Evolutionary conservation across 2,888 invertebrate species (phyloP).

Genomic region (Biston stratarius): DNA sequence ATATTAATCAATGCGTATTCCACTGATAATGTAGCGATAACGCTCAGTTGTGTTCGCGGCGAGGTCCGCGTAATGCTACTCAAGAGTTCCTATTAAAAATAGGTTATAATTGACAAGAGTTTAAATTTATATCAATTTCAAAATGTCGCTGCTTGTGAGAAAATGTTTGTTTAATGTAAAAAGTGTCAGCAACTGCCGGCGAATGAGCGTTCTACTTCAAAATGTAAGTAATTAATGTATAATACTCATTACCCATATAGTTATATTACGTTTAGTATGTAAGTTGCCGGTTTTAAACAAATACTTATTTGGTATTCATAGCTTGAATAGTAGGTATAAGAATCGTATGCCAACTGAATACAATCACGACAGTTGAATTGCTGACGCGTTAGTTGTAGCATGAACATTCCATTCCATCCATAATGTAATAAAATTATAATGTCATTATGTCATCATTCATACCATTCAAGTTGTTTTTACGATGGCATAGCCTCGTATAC

Average conservation of each 20-base stretch:
- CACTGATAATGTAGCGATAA: slow-evolving; percentile 72
- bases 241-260: background rate
- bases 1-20: slow-evolving; percentile 71
- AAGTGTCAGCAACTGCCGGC: slow-evolving; percentile 63
- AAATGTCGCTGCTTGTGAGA: slow-evolving; percentile 72
- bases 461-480: slow-evolving; percentile 14
- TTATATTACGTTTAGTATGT: background rate
- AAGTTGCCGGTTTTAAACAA: background rate
- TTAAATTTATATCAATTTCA: slow-evolving; percentile 11
- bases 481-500: slow-evolving; percentile 11
- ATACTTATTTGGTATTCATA: background rate
- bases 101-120: slow-evolving; percentile 24
- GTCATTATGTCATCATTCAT: too few species aligned
- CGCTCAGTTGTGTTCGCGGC: slow-evolving; percentile 62
- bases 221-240: slow-evolving; percentile 62
- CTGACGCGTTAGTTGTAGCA: background rate
- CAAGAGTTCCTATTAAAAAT: slow-evolving; percentile 35
- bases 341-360: background rate
- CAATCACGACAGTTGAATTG: background rate
- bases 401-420: background rate
- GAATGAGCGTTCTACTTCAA: slow-evolving; percentile 57
- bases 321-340: background rate
- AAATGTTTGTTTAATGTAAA: slow-evolving; percentile 67
- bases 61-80: slow-evolving; percentile 53
- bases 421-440: background rate